A percentile compares a stretch with the other conserved stretches of the same genome.
Evolutionary conservation across 2,113 vertebrate species (phyloP).

Genomic region (Caranx ignobilis): DNA sequence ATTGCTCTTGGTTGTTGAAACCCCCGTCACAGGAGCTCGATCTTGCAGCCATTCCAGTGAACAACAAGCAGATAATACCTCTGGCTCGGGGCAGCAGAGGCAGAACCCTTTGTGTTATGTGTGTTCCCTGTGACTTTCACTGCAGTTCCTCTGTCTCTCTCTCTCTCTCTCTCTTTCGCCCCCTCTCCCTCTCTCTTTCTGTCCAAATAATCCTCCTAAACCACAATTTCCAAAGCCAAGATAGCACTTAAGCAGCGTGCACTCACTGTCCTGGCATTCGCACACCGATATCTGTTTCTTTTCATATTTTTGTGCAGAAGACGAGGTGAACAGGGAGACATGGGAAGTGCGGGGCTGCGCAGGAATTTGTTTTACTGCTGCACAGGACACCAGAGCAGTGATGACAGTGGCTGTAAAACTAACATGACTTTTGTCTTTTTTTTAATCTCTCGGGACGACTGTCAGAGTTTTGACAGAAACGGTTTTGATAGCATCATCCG

Average conservation of each 20-base stretch:
- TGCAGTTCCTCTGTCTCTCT: constrained; percentile 18
- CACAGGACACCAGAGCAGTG: constrained; percentile 10
- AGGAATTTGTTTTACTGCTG: constrained; percentile 18
- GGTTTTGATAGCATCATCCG: constrained; percentile 5
- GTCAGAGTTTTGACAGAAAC: constrained; percentile 21
- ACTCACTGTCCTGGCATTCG: constrained; percentile 75
- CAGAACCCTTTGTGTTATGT: constrained; percentile 42
- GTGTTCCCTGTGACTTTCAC: neutral
- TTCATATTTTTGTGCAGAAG: constrained; percentile 66
- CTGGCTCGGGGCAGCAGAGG: constrained; percentile 40
- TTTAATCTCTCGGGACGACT: neutral
- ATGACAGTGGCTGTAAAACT: constrained; percentile 17
- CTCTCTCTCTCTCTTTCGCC: constrained; percentile 24
- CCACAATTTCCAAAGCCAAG: constrained; percentile 79
- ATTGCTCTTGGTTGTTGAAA: constrained; percentile 20
- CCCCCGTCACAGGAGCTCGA: constrained; percentile 4
- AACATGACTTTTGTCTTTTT: neutral
- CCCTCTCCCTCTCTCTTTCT: constrained; percentile 41
- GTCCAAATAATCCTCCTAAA: constrained; percentile 73
- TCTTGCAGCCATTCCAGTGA: constrained; percentile 15
- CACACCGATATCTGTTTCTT: constrained; percentile 78
- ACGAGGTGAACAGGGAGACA: constrained; percentile 43
- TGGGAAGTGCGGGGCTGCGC: constrained; percentile 9
- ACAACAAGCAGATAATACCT: constrained; percentile 51
- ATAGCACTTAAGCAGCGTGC: constrained; percentile 77